These are phyloP conservation scores for Macheiramphus alcinus DNA, from an alignment of 2,113 vertebrate genomes.

Conservation along the genomic window DNA sequence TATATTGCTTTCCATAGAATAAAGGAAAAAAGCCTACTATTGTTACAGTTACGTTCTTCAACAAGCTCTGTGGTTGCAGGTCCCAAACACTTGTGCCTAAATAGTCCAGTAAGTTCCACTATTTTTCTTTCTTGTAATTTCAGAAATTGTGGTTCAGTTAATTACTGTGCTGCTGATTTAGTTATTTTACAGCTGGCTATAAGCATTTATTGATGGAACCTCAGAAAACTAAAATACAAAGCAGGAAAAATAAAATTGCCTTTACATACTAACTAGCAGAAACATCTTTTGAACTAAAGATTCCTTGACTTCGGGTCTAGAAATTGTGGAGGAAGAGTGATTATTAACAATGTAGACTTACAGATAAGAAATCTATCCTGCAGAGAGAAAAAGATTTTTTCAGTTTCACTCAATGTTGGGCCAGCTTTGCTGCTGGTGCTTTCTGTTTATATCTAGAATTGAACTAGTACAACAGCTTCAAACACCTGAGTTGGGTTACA, in stretches of 20 bases:
- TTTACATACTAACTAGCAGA: neutral
- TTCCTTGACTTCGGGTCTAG: neutral
- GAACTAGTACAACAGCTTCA: neutral
- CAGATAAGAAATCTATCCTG: neutral
- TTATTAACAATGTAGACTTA: neutral
- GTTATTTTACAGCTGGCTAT: neutral
- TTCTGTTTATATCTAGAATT: neutral
- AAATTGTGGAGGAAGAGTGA: neutral
- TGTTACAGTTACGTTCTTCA: neutral
- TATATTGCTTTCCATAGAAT: neutral
- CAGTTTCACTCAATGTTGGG: neutral
- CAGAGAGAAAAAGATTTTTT: neutral
- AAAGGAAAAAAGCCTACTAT: neutral
- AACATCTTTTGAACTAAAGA: neutral
- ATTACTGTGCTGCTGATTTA: neutral
- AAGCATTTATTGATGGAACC: neutral
- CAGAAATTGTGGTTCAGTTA: neutral
- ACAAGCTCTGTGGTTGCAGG: neutral
- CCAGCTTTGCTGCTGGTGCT: neutral
- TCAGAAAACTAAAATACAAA: neutral
- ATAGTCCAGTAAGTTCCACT: neutral
- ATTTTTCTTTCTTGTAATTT: neutral
- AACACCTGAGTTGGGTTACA: neutral
- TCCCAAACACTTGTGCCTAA: neutral
- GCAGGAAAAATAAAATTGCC: neutral